Percentiles rank a stretch among this genome's conserved stretches.
phyloP scores from a whole-genome alignment of 2,888 invertebrate genomes.

The Trichopoda pennipes region DNA sequence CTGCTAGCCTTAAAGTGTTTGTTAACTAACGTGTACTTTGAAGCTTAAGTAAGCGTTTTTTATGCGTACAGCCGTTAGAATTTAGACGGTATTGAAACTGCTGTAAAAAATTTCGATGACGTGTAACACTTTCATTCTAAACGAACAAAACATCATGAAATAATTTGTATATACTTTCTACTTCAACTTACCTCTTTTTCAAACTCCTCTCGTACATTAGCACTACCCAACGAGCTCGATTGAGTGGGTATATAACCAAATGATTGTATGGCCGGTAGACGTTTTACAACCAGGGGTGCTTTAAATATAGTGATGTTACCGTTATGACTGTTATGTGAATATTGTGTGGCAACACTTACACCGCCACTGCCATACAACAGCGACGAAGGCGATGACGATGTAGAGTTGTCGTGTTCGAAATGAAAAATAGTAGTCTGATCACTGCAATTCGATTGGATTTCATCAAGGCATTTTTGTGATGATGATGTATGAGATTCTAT shows the following conservation, averaged over 20 bases:
- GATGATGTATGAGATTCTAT: slow-evolving; percentile 68
- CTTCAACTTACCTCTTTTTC: slow-evolving; percentile 76
- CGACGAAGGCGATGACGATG: slow-evolving; percentile 71
- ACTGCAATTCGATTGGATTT: slow-evolving; percentile 73
- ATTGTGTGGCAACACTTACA: slow-evolving; percentile 19
- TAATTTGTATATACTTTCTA: too few relatives aligned
- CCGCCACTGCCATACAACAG: slow-evolving; percentile 62
- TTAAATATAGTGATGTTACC: slow-evolving; percentile 49
- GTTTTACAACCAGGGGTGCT: slow-evolving; percentile 71
- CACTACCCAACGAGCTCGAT: slow-evolving; percentile 64
- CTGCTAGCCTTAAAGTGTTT: too few relatives aligned
- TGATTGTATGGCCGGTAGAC: slow-evolving; percentile 75
- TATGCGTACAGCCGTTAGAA: too few relatives aligned
- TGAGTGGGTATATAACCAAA: slow-evolving; percentile 72
- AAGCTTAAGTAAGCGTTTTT: too few relatives aligned
- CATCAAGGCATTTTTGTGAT: slow-evolving; percentile 70
- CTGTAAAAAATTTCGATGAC: too few relatives aligned
- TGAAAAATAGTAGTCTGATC: slow-evolving; percentile 72
- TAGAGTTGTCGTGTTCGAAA: slow-evolving; percentile 71
- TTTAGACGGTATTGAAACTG: too few relatives aligned
- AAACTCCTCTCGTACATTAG: slow-evolving; percentile 73
- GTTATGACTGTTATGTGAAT: slow-evolving; percentile 33
- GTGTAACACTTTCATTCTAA: too few relatives aligned
- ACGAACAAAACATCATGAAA: too few relatives aligned
- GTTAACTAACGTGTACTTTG: too few relatives aligned